These are phyloP conservation scores for Drosophila oshimai DNA, from an alignment of 1,140 invertebrate genomes.

Conservation along the genomic window DNA sequence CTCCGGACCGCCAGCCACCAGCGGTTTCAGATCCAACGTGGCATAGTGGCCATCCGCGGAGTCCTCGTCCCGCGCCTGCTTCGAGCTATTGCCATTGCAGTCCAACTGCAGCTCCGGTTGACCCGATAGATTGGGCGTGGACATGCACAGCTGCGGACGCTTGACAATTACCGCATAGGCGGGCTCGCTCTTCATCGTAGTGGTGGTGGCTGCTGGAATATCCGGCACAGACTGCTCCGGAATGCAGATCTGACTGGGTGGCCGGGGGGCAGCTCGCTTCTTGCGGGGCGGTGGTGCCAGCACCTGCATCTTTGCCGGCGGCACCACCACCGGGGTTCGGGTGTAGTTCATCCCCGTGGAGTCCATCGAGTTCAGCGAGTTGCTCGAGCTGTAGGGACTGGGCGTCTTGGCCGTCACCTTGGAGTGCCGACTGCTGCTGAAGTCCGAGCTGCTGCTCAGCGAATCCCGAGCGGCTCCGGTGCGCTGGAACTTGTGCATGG, in stretches of 20 bases:
- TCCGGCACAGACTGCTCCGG: slow-evolving; percentile 65
- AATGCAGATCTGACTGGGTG: slow-evolving; percentile 73
- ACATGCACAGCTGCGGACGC: slow-evolving; percentile 72
- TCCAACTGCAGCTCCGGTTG: slow-evolving; percentile 39
- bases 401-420: slow-evolving; percentile 80
- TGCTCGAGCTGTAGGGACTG: slow-evolving; percentile 81
- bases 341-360: slow-evolving; percentile 81
- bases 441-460: slow-evolving; percentile 80
- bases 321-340: slow-evolving; percentile 57
- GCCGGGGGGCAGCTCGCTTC: slow-evolving; percentile 76
- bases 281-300: slow-evolving; percentile 72
- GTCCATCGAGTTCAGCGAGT: slow-evolving; percentile 81
- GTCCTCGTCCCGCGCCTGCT: slow-evolving; percentile 21
- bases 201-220: slow-evolving; percentile 16
- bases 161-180: slow-evolving; percentile 62
- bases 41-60: slow-evolving; percentile 48
- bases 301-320: slow-evolving; percentile 42
- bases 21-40: slow-evolving; percentile 54
- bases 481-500: slow-evolving; percentile 77
- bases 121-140: slow-evolving; percentile 71
- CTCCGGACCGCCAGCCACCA: slow-evolving; percentile 42
- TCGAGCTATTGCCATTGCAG: slow-evolving; percentile 50
- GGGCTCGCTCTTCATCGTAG: slow-evolving; percentile 28
- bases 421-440: slow-evolving; percentile 78
- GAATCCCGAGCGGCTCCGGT: slow-evolving; percentile 67